These are phyloP conservation scores for Gobio occitaniae DNA, from an alignment of 2,797 vertebrate species.

Conservation along the genomic window DNA sequence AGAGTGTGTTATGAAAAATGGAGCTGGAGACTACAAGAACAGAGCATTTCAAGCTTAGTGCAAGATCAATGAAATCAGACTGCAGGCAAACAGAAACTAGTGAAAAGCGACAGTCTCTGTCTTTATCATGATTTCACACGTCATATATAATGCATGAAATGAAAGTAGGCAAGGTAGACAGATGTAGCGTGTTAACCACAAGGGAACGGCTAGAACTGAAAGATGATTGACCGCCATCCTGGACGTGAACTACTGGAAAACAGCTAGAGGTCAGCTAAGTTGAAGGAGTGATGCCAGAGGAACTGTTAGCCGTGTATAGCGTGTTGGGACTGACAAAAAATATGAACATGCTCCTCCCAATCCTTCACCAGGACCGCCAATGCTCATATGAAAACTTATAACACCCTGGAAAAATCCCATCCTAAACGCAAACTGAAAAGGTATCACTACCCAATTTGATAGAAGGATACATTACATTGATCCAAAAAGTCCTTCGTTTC, in stretches of 20 bases:
- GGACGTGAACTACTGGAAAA: slow-evolving; percentile 13
- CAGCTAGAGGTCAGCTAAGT: slow-evolving; percentile 4
- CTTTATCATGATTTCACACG: slow-evolving; percentile 31
- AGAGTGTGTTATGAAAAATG: slow-evolving; percentile 48
- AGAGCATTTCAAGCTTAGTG: slow-evolving; percentile 48
- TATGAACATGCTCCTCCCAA: background rate
- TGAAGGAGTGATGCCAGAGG: slow-evolving; percentile 11
- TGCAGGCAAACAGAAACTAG: slow-evolving; percentile 50
- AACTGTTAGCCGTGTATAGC: slow-evolving; percentile 2
- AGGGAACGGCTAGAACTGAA: slow-evolving; percentile 9
- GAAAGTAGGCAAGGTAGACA: slow-evolving; percentile 33
- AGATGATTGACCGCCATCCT: slow-evolving; percentile 29
- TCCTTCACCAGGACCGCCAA: background rate
- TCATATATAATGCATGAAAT: slow-evolving; percentile 41
- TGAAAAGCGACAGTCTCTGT: slow-evolving; percentile 25
- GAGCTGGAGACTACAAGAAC: slow-evolving; percentile 53
- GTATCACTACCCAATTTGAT: background rate
- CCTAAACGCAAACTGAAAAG: background rate
- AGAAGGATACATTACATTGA: background rate
- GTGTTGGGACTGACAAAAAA: background rate
- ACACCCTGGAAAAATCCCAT: background rate
- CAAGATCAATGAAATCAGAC: slow-evolving; percentile 34
- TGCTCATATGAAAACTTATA: background rate
- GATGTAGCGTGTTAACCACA: slow-evolving; percentile 4
- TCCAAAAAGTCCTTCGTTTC: background rate